These are phyloP conservation scores for Onchidella celtica DNA, from an alignment of 2,888 invertebrate genomes.

Conservation along the genomic window DNA sequence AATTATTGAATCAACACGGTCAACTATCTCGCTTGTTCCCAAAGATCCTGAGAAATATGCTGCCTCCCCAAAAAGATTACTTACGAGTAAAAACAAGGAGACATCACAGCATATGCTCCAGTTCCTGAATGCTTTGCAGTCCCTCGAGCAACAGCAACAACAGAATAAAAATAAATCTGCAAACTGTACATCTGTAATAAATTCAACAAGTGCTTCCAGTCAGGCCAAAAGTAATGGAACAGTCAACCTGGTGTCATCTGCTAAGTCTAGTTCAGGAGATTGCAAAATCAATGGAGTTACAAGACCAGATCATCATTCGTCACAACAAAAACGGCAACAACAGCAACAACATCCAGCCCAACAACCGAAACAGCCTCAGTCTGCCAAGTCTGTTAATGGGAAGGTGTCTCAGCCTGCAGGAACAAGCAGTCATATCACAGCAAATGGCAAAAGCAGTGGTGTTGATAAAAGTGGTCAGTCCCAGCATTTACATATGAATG, in stretches of 20 bases:
- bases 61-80: slow-evolving; percentile 22
- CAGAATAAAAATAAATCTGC: slow-evolving; percentile 29
- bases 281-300: slow-evolving; percentile 7
- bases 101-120: slow-evolving; percentile 36
- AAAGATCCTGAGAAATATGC: slow-evolving; percentile 32
- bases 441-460: background rate
- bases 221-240: slow-evolving; percentile 36
- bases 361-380: slow-evolving; percentile 40
- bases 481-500: slow-evolving; percentile 24
- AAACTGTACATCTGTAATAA: slow-evolving; percentile 12
- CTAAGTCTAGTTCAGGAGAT: slow-evolving; percentile 16
- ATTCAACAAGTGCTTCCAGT: slow-evolving; percentile 5
- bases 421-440: background rate
- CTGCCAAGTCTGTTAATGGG: slow-evolving; percentile 28
- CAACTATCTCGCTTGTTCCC: slow-evolving; percentile 30
- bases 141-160: slow-evolving; percentile 22
- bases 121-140: slow-evolving; percentile 25
- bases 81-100: slow-evolving; percentile 18
- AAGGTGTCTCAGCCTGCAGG: slow-evolving; percentile 31
- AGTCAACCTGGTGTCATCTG: slow-evolving; percentile 16
- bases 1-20: slow-evolving; percentile 45
- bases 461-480: slow-evolving; percentile 14
- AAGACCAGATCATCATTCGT: slow-evolving; percentile 3
- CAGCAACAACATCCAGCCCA: slow-evolving; percentile 15
- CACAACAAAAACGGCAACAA: slow-evolving; percentile 20